Percentiles rank a stretch among this genome's conserved stretches.
phyloP scores from a whole-genome alignment of 2,797 vertebrate species.

The Gymnocypris eckloni region DNA sequence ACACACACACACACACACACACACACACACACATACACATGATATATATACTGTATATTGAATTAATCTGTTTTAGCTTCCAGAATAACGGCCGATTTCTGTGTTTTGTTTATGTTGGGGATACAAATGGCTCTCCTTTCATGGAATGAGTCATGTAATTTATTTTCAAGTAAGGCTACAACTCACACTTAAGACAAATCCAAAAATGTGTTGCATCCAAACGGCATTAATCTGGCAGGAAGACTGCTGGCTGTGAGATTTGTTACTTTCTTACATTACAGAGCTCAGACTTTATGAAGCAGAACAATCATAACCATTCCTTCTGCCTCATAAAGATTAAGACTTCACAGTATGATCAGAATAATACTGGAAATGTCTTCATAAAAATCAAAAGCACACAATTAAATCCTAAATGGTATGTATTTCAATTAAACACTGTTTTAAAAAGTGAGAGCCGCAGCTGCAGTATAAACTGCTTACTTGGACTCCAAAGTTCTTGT shows the following conservation, averaged over 20 bases:
- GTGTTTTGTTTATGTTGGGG: conserved; percentile 15
- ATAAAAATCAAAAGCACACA: conserved; percentile 25
- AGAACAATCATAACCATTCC: conserved; percentile 45
- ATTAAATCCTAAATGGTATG: conserved; percentile 21
- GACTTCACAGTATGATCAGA: background rate
- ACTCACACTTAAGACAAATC: conserved; percentile 33
- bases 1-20: too few relatives aligned
- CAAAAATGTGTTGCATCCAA: conserved; percentile 29
- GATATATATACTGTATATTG: too few relatives aligned
- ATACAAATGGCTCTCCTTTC: background rate
- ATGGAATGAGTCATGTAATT: background rate
- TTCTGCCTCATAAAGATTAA: conserved; percentile 48
- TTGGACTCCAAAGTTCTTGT: background rate
- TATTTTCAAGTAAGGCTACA: conserved; percentile 20
- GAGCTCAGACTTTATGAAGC: conserved; percentile 43
- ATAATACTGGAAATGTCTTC: conserved; percentile 25
- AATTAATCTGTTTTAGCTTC: background rate
- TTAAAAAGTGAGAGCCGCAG: background rate
- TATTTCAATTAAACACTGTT: conserved; percentile 14
- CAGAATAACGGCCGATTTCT: background rate
- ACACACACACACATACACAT: too few relatives aligned
- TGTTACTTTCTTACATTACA: conserved; percentile 55
- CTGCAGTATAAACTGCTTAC: conserved; percentile 2
- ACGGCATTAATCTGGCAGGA: conserved; percentile 3
- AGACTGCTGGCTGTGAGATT: conserved; percentile 16